Evolutionary conservation across 2,888 invertebrate species (phyloP), one percentile per base, ranked within the genome.

Genomic region (Acleris emargana): DNA sequence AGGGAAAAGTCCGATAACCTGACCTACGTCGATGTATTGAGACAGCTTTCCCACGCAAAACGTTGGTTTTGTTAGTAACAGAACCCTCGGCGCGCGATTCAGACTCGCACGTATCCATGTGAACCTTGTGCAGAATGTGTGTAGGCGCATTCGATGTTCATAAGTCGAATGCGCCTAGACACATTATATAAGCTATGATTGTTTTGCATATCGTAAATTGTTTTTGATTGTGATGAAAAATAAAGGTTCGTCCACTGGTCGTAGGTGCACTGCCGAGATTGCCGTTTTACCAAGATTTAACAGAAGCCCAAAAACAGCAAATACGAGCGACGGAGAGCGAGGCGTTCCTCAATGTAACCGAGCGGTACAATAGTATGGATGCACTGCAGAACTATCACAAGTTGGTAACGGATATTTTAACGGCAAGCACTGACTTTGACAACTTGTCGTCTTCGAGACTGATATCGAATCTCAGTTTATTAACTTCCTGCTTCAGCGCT

Each of bases 261-360:
- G 77, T 88, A 91, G 91, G 91, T 90, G 72, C 73, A 73, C 78
- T 75, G 81, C 79, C 70, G 83, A 78, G 79, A 66, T 76, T 81
- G 82, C 84, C 82, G 82, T 73, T 73, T 72, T 76, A 68, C 70
- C 81, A 85, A 84, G 85, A 86, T 60, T 67, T 84, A 64, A 74
- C 71, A 57, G 80, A 82, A 77, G 80, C 81, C 20, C 79, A 78
- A 77, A 82, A 75, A 70, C 69, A 67, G 69, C 68, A 74, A 61
- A 74, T 77, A 47, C 72, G 70, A 69, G 49, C 60, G 62, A 68
- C 69, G 62, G 67, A 59, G 51, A 71, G 69, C 67, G 69, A 73
- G 64, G 64, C 71, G 68, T 60, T 58, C 52, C 69, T 69, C 57
- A 69, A 71, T 67, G 60, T 54, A 13, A 32, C 49, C 9, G 50